phyloP scores from a whole-genome alignment of 2,888 invertebrate genomes.

The Panopea generosa region DNA sequence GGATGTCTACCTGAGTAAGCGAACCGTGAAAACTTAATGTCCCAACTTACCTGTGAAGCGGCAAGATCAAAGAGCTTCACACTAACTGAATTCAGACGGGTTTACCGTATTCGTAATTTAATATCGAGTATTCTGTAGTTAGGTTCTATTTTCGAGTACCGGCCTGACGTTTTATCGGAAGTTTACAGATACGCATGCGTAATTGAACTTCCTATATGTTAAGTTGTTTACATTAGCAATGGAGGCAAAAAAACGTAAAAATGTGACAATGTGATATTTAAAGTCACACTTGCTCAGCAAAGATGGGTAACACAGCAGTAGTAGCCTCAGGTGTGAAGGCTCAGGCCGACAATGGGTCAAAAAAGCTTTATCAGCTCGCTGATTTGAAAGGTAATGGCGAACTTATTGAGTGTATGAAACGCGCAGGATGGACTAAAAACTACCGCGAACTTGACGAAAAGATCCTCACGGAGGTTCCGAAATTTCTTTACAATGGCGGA shows the following conservation, averaged over 20 bases:
- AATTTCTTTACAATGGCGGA: conserved; percentile 97
- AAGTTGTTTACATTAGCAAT: conserved; percentile 65
- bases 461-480: conserved; percentile 92
- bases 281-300: neutral
- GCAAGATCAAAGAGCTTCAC: conserved; percentile 46
- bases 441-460: conserved; percentile 93
- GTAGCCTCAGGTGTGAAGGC: conserved; percentile 96
- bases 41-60: conserved; percentile 45
- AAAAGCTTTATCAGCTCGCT: conserved; percentile 92
- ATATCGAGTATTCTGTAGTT: too few relatives aligned
- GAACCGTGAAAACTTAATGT: conserved; percentile 30
- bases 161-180: too few relatives aligned
- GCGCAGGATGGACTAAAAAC: conserved; percentile 80
- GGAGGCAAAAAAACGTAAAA: conserved; percentile 2
- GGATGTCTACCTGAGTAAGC: conserved; percentile 58
- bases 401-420: conserved; percentile 82
- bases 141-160: too few relatives aligned
- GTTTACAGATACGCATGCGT: conserved; percentile 44
- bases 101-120: too few relatives aligned
- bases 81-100: conserved; percentile 24
- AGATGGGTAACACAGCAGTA: conserved; percentile 78
- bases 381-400: conserved; percentile 95
- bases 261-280: too few relatives aligned
- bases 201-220: conserved; percentile 44
- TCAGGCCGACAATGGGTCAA: conserved; percentile 88